Base-by-base conservation (phyloP, 1,140 invertebrate species). In the Rhagoletis zephyria region DNA sequence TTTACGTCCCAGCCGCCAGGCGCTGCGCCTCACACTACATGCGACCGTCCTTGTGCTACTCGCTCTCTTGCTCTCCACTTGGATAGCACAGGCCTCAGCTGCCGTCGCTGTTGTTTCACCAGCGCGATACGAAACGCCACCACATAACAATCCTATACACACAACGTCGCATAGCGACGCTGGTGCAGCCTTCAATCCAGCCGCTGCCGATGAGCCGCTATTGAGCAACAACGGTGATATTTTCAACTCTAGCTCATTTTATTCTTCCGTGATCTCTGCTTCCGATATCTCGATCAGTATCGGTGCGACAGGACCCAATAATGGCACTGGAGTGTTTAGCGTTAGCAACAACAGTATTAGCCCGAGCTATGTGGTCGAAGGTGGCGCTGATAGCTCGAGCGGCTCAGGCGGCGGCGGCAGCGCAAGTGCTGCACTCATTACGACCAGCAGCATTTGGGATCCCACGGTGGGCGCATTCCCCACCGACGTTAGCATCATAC, bases 371-470 rank as follows among this genome's bases (percentile, higher is more conserved):
- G 74, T 19, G n/a, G n/a, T 4, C 14, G 45, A 14, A 14, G 70
- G 42, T 51, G 51, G 51, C 10, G 51, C 30, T 30, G 30, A 30
- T 30, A 64, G 63, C 30, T 30, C 30, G 30, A 30, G 30, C 5
- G 63, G 65, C 10, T 30, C 10, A 12, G 65, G 3, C 6, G 16
- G 19, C 3, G 42, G 40, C 4, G 70, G 70, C 16, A 16, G 70
- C n/a, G 48, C 74, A 56, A 81, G 74, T n/a, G 74, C 74, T 16
- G 74, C 74, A 9, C 74, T 81, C 48, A 81, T 81, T n/a, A 81
- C 74, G n/a, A 56, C 74, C 1, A 81, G 74, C 74, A 81, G 74
- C 48, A 30, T 81, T 59, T 81, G 74, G 74, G 74, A 81, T 81
- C 74, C 74, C 48, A 81, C 56, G 14, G 74, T 81, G 16, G 74